Evolutionary conservation across 2,888 invertebrate genomes (phyloP).

Genomic region (Catotricha subobsoleta): DNA sequence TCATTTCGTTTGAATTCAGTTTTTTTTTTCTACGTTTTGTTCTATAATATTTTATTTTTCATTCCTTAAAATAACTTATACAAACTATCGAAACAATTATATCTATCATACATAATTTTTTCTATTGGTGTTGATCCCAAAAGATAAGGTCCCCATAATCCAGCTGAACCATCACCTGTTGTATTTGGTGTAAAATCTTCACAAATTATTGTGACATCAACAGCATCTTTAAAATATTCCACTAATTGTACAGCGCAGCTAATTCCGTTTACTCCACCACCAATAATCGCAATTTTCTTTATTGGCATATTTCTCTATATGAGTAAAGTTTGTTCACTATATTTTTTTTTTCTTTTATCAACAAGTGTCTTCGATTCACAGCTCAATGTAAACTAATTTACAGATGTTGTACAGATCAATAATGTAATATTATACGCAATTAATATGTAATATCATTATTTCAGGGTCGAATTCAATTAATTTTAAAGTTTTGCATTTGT

Average conservation of each 20-base stretch:
- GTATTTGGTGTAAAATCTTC: conserved; percentile 52
- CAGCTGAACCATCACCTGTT: conserved; percentile 61
- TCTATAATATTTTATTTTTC: background rate
- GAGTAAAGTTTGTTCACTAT: background rate
- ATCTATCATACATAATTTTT: conserved; percentile 32
- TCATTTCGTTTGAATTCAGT: background rate
- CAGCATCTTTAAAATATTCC: conserved; percentile 27
- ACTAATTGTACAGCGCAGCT: conserved; percentile 49
- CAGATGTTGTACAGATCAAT: too few species aligned
- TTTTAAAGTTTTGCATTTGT: too few species aligned
- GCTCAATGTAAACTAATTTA: too few species aligned
- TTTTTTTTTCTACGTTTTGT: background rate
- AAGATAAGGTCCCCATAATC: conserved; percentile 54
- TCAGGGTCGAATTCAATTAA: too few species aligned
- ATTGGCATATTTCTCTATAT: background rate
- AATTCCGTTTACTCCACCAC: conserved; percentile 57
- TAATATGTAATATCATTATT: too few species aligned
- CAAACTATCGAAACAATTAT: background rate
- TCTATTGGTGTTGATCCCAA: conserved; percentile 36
- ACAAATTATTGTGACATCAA: conserved; percentile 43
- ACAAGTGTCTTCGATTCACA: too few species aligned
- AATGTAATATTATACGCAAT: too few species aligned
- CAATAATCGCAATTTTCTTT: conserved; percentile 41
- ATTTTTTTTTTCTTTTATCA: too few species aligned
- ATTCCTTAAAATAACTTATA: background rate